These are phyloP conservation scores for Melanchra persicariae DNA, from an alignment of 2,888 invertebrate genomes.

Conservation along the genomic window DNA sequence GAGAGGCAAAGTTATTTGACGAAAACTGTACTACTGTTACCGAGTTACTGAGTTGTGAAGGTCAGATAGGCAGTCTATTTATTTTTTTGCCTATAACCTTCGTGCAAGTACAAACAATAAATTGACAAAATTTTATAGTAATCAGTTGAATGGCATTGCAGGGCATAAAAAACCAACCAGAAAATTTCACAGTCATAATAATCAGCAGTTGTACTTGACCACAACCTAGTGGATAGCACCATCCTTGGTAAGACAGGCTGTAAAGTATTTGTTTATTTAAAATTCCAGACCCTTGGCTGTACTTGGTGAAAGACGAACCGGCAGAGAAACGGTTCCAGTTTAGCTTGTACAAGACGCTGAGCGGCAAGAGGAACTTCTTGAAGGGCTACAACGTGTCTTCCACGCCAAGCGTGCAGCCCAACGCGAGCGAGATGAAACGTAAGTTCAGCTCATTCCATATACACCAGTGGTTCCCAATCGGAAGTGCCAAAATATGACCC, in stretches of 20 bases:
- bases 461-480: background rate
- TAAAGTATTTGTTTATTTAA: background rate
- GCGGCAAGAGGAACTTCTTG: conserved; percentile 78
- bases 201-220: conserved; percentile 45
- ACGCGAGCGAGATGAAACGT: conserved; percentile 83
- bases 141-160: no score
- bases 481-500: no score
- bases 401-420: conserved; percentile 81
- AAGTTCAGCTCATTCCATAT: conserved; percentile 59
- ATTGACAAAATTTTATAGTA: no score
- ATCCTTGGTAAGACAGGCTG: background rate
- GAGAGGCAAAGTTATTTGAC: no score
- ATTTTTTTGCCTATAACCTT: no score
- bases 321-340: conserved; percentile 89
- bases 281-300: conserved; percentile 90
- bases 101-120: no score
- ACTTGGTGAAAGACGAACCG: conserved; percentile 86
- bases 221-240: background rate
- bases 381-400: conserved; percentile 81
- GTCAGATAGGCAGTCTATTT: no score
- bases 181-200: no score
- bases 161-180: no score
- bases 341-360: conserved; percentile 74
- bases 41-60: no score
- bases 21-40: no score